Conservation (phyloP, 2,797 vertebrate genomes). For the Hyperoplus lanceolatus region DNA sequence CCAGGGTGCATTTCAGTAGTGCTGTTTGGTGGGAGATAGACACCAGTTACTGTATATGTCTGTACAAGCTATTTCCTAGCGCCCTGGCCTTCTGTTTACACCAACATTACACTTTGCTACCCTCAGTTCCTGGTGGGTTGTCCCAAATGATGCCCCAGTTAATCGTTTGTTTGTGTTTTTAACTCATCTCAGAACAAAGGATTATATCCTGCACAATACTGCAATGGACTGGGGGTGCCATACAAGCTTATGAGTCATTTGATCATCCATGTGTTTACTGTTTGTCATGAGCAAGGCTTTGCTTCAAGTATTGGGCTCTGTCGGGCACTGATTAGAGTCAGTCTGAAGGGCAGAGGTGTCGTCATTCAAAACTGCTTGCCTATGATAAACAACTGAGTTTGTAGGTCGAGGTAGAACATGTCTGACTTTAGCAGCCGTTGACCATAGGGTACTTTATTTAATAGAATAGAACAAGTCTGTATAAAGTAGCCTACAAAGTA, state of each 20-base stretch:
- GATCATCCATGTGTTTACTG: conserved; percentile 62
- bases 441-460: conserved; percentile 16
- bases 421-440: conserved; percentile 24
- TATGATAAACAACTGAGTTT: conserved; percentile 18
- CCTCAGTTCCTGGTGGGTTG: conserved; percentile 18
- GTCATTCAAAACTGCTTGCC: not conserved
- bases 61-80: not conserved
- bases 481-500: conserved; percentile 49
- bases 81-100: conserved; percentile 5
- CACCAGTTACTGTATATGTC: not conserved
- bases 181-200: conserved; percentile 58
- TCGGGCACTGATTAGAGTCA: conserved; percentile 1
- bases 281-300: conserved; percentile 51
- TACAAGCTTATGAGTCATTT: conserved; percentile 53
- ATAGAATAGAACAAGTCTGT: conserved; percentile 22
- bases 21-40: not conserved
- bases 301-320: not conserved
- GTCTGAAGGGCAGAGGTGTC: conserved; percentile 1
- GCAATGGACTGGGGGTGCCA: not conserved
- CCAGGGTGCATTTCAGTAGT: not conserved
- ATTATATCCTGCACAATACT: conserved; percentile 50
- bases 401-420: conserved; percentile 25
- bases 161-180: conserved; percentile 62
- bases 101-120: conserved; percentile 5
- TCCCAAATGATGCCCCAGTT: conserved; percentile 37